A percentile compares a stretch with the other conserved stretches of the same genome.
phyloP scores from a whole-genome alignment of 2,797 vertebrate species.

The Mycteria americana region DNA sequence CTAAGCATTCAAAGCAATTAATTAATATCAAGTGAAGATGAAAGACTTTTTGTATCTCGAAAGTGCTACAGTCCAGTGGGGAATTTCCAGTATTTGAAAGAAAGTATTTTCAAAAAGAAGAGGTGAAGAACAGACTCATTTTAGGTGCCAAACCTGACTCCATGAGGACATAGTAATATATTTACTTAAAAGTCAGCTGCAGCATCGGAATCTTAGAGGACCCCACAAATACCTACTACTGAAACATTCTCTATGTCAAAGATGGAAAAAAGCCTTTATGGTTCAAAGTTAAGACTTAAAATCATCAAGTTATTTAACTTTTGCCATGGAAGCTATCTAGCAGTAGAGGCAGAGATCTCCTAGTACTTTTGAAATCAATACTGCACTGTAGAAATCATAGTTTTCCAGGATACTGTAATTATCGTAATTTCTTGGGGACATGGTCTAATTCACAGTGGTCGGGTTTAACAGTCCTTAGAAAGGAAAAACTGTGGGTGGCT shows the following conservation, averaged over 20 bases:
- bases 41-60: background rate
- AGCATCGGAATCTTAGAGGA: background rate
- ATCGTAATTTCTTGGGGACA: background rate
- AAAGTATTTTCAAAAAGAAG: background rate
- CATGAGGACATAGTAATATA: background rate
- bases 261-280: background rate
- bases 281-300: background rate
- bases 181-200: background rate
- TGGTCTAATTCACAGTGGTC: background rate
- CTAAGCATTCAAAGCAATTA: slow-evolving; percentile 23
- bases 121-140: background rate
- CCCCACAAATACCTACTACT: background rate
- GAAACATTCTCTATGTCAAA: background rate
- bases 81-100: slow-evolving; percentile 10
- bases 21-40: slow-evolving; percentile 26
- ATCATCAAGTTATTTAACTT: background rate
- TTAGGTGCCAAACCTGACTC: slow-evolving; percentile 28
- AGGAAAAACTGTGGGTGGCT: background rate
- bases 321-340: background rate
- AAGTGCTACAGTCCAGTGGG: background rate
- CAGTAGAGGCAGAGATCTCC: background rate
- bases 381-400: slow-evolving; percentile 16
- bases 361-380: background rate
- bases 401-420: slow-evolving; percentile 18
- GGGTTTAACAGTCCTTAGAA: background rate